phyloP scores from a whole-genome alignment of 2,113 vertebrate genomes.

The Istiophorus platypterus region DNA sequence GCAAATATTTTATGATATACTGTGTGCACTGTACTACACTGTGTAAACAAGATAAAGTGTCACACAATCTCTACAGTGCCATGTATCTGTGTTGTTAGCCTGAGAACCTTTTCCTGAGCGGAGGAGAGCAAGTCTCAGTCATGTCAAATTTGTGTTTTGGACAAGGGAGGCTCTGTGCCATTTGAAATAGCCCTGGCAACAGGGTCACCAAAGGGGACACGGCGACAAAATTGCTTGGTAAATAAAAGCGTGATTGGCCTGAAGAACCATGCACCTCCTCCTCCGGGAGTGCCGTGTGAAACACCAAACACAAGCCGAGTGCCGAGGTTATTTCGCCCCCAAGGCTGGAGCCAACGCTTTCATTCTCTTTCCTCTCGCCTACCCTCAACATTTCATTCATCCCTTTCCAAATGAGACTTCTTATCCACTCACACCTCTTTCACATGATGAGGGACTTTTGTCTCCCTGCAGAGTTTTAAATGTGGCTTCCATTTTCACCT shows the following conservation, averaged over 20 bases:
- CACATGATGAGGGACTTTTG: slow-evolving; percentile 40
- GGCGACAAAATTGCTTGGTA: slow-evolving; percentile 54
- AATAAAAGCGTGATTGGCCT: slow-evolving; percentile 45
- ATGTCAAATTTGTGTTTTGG: slow-evolving; percentile 49
- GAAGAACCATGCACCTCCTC: slow-evolving; percentile 42
- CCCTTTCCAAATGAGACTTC: slow-evolving; percentile 57
- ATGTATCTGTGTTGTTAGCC: neutral
- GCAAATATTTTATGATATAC: neutral
- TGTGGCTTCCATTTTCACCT: slow-evolving; percentile 66
- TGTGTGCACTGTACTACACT: slow-evolving; percentile 2
- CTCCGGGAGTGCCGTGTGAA: slow-evolving; percentile 46
- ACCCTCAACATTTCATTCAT: slow-evolving; percentile 53
- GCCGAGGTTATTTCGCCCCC: slow-evolving; percentile 50
- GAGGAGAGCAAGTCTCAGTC: slow-evolving; percentile 26
- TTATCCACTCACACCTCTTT: slow-evolving; percentile 54
- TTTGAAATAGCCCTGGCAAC: slow-evolving; percentile 26
- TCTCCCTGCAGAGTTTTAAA: slow-evolving; percentile 59
- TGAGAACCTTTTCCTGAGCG: slow-evolving; percentile 12
- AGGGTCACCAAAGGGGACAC: slow-evolving; percentile 47
- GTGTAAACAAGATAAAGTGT: slow-evolving; percentile 31
- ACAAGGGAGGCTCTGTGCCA: slow-evolving; percentile 3
- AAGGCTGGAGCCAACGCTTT: slow-evolving; percentile 48
- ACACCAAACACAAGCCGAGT: slow-evolving; percentile 46
- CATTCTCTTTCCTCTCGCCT: slow-evolving; percentile 34
- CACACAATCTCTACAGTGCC: slow-evolving; percentile 8